Conservation (phyloP, 2,888 invertebrate genomes). For the Meandrusa payeni region DNA sequence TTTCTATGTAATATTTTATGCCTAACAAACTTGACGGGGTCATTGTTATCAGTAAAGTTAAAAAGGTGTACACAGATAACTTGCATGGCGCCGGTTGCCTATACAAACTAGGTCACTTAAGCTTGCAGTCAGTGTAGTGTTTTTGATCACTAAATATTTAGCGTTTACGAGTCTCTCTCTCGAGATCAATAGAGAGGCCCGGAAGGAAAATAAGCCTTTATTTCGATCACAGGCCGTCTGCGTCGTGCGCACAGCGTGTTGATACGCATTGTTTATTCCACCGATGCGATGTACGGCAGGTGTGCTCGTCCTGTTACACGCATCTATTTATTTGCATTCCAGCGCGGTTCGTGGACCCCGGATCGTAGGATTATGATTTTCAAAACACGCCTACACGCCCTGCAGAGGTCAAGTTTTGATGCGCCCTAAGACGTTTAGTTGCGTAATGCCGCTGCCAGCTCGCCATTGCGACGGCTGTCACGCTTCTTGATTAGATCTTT, state of each 20-base stretch:
- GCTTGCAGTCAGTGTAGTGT: conserved; percentile 19
- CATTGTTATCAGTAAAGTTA: conserved; percentile 41
- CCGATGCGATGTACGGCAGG: conserved; percentile 67
- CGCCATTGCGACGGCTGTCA: conserved; percentile 44
- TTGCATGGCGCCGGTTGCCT: conserved; percentile 30
- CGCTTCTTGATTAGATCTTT: conserved; percentile 41
- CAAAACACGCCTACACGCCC: conserved; percentile 51
- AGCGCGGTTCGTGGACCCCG: conserved; percentile 69
- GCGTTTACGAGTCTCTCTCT: conserved; percentile 29
- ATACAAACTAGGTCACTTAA: conserved; percentile 30
- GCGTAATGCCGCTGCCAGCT: conserved; percentile 35
- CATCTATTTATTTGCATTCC: conserved; percentile 78
- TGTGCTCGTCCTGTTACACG: conserved; percentile 71
- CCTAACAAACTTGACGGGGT: conserved; percentile 27
- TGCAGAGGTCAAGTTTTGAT: conserved; percentile 57
- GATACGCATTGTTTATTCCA: conserved; percentile 70
- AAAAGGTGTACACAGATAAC: conserved; percentile 28
- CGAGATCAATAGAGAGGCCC: conserved; percentile 34
- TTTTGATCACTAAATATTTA: conserved; percentile 28
- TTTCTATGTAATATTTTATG: conserved; percentile 25
- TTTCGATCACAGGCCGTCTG: conserved; percentile 31
- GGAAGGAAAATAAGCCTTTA: conserved; percentile 34
- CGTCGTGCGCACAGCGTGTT: conserved; percentile 48
- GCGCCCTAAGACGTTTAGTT: conserved; percentile 45
- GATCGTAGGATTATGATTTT: conserved; percentile 59